These are phyloP conservation scores for Chymomyza costata DNA, from an alignment of 1,140 invertebrate genomes.

Conservation along the genomic window DNA sequence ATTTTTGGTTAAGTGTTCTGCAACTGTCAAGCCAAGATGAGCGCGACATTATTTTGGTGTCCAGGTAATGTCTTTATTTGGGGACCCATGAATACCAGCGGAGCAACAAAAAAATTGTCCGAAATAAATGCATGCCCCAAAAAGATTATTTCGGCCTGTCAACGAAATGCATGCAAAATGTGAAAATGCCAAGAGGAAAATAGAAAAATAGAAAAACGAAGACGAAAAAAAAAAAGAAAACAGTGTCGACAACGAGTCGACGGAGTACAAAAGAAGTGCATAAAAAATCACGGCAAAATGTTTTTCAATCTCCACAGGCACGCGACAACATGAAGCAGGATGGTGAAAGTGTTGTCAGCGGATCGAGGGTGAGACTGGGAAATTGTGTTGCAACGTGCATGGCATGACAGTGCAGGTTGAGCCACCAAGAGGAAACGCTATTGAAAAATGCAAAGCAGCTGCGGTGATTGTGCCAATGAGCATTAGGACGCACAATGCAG, in stretches of 20 bases:
- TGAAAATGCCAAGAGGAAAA: conserved; percentile 51
- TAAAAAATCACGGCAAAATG: conserved; percentile 50
- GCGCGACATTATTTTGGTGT: too few relatives aligned
- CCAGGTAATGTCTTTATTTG: too few relatives aligned
- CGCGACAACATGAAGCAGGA: conserved; percentile 31
- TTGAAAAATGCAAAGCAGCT: conserved; percentile 66
- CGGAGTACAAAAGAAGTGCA: conserved; percentile 13
- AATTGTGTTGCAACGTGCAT: conserved; percentile 3
- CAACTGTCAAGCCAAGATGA: too few relatives aligned
- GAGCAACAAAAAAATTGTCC: conserved; percentile 20
- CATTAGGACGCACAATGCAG: conserved; percentile 9
- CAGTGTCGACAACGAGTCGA: too few relatives aligned
- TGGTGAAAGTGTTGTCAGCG: not conserved
- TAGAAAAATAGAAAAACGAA: conserved; percentile 29
- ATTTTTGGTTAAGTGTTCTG: too few relatives aligned
- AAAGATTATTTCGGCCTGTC: conserved; percentile 61
- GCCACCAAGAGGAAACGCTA: conserved; percentile 22
- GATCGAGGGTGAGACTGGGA: too few relatives aligned
- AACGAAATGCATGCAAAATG: conserved; percentile 61
- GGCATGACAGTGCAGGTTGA: too few relatives aligned
- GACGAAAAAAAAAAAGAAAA: conserved; percentile 15
- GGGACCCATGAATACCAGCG: too few relatives aligned
- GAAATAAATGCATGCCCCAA: conserved; percentile 41
- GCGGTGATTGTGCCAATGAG: conserved; percentile 48
- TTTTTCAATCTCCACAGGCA: conserved; percentile 59